Base-by-base conservation (phyloP, 2,113 vertebrate genomes). In the Oncorhynchus kisutch region DNA sequence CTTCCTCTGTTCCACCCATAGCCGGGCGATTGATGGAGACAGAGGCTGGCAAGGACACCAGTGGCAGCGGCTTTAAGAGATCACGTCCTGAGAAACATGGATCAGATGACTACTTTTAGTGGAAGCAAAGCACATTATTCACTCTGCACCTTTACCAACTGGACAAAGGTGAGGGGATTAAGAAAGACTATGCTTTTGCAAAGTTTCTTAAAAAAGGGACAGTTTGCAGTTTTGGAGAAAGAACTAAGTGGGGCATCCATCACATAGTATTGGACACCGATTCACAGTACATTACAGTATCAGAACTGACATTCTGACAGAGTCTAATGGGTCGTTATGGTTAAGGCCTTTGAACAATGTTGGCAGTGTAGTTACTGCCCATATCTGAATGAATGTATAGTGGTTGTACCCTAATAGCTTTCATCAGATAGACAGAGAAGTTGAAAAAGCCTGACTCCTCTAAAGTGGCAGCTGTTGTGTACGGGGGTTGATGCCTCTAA, bases 101-200 rank as follows among this genome's bases (percentile, higher is more conserved):
- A 80, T 83, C 39, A n/a, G 72, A 83, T 72, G 72, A 76, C 81
- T 82, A 75, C 79, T 85, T 78, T 80, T 78, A 70, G 75, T 69
- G 57, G 76, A 77, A 60, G 51, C 81, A 76, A 75, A 78, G 78
- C 72, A 78, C 82, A 87, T 89, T 86, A 85, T 81, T 88, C 85
- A 84, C 78, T 80, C 71, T 2, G 69, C 20, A 22, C 79, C 84
- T 86, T 88, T 89, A 87, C 78, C 57, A 64, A 77, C 20, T 31
- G 8, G 31, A 49, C 81, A 81, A 82, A 89, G 82, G 89, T 85
- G 84, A 90, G 80, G 60, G 81, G 81, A 84, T 87, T 82, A 80
- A 75, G 66, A 80, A 75, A 82, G 73, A 82, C 83, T 82, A 79
- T 57, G 65, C 80, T 75, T 64, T 76, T 77, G n/a, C 39, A 71